phyloP scores from a whole-genome alignment of 2,888 invertebrate species.

The Schrankia costaestrigalis region DNA sequence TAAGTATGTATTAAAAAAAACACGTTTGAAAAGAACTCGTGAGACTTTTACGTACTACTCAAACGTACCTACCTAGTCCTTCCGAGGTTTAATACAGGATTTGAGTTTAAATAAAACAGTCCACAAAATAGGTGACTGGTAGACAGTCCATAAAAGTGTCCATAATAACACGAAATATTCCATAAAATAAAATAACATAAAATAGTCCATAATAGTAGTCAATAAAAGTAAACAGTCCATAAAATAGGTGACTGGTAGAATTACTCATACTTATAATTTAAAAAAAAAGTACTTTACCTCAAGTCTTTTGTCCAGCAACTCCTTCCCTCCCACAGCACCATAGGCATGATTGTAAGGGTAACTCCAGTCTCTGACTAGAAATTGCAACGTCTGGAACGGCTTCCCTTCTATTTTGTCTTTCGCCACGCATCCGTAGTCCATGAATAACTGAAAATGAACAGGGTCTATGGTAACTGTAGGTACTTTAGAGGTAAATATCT shows the following conservation, averaged over 20 bases:
- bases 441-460: conserved; percentile 86
- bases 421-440: conserved; percentile 98
- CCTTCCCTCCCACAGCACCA: conserved; percentile 92
- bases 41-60: background rate
- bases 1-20: background rate
- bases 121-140: too few species aligned
- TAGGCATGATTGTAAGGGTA: conserved; percentile 97
- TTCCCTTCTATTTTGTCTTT: conserved; percentile 91
- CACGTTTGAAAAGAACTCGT: background rate
- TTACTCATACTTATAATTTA: too few species aligned
- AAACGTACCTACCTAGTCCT: too few species aligned
- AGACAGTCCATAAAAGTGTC: too few species aligned
- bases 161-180: too few species aligned
- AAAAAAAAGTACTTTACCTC: too few species aligned
- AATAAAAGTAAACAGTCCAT: too few species aligned
- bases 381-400: conserved; percentile 93
- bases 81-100: too few species aligned
- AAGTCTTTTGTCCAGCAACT: conserved; percentile 91
- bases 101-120: too few species aligned
- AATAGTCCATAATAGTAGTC: too few species aligned
- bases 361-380: conserved; percentile 97
- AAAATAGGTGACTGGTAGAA: too few species aligned
- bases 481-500: background rate
- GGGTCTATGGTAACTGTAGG: background rate
- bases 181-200: too few species aligned